A percentile compares a stretch with the other conserved stretches of the same genome.
phyloP scores from a whole-genome alignment of 2,888 invertebrate species.

The Leistus spinibarbis region DNA sequence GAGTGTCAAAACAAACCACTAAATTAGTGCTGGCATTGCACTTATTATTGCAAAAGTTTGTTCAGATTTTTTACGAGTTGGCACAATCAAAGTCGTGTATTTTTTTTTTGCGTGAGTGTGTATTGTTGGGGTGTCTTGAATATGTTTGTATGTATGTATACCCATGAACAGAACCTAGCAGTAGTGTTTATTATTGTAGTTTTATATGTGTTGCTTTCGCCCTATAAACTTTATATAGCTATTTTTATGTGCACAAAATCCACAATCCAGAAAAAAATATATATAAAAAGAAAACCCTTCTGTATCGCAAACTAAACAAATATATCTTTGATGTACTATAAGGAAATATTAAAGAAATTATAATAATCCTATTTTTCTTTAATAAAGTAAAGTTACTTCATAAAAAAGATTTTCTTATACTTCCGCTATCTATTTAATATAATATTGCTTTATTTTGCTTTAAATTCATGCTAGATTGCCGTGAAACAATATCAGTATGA shows the following conservation, averaged over 20 bases:
- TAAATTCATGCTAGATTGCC: too few species aligned
- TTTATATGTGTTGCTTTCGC: not conserved
- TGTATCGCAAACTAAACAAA: not conserved
- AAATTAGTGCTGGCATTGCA: not conserved
- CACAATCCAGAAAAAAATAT: not conserved
- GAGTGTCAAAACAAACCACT: not conserved
- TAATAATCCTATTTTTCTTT: not conserved
- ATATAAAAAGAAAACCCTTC: not conserved
- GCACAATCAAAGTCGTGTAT: not conserved
- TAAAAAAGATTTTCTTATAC: too few species aligned
- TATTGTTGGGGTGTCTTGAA: not conserved
- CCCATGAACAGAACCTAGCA: not conserved
- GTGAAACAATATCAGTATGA: too few species aligned
- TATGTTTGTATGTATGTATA: not conserved
- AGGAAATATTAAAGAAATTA: not conserved
- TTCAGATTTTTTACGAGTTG: not conserved
- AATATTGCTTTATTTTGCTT: too few species aligned
- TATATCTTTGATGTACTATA: not conserved
- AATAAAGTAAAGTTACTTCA: not conserved
- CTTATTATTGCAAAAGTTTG: not conserved
- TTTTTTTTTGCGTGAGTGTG: not conserved
- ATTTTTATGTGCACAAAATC: not conserved
- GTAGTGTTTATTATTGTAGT: not conserved
- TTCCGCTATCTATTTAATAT: too few species aligned
- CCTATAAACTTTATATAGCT: not conserved